Evolutionary conservation across 2,113 vertebrate species (phyloP).

Genomic region (Raja brachyura): DNA sequence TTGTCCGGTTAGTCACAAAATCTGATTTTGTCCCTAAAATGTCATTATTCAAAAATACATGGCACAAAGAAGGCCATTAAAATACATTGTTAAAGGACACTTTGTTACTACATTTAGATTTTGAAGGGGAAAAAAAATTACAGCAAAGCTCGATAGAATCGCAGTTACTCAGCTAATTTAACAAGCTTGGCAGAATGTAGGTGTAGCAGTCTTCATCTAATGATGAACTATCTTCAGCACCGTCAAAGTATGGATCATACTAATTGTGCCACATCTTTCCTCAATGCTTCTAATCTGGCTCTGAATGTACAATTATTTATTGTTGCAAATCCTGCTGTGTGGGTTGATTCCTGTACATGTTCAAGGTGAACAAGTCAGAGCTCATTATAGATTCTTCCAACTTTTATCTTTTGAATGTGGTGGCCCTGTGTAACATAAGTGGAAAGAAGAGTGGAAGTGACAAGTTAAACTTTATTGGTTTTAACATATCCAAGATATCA

Average conservation of each 20-base stretch:
- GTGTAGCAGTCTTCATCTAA: not conserved
- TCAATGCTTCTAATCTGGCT: not conserved
- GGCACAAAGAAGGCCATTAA: not conserved
- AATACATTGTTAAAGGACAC: not conserved
- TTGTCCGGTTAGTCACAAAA: not conserved
- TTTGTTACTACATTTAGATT: not conserved
- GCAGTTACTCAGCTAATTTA: not conserved
- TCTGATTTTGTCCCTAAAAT: not conserved
- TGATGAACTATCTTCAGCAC: not conserved
- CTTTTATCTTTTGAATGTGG: no score
- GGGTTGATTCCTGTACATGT: not conserved
- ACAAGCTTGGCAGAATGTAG: not conserved
- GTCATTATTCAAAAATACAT: not conserved
- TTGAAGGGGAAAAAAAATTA: not conserved
- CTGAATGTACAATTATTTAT: not conserved
- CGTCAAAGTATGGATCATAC: not conserved
- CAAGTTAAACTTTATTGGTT: not conserved
- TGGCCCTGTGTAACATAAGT: no score
- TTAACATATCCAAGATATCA: not conserved
- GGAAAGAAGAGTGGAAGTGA: not conserved
- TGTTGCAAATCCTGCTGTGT: not conserved
- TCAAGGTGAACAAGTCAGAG: not conserved
- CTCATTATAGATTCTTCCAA: constrained; percentile 14
- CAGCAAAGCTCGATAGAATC: not conserved
- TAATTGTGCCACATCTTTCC: not conserved